Evolutionary conservation across 2,113 vertebrate genomes (phyloP).

Genomic region (Nesospiza acunhae): DNA sequence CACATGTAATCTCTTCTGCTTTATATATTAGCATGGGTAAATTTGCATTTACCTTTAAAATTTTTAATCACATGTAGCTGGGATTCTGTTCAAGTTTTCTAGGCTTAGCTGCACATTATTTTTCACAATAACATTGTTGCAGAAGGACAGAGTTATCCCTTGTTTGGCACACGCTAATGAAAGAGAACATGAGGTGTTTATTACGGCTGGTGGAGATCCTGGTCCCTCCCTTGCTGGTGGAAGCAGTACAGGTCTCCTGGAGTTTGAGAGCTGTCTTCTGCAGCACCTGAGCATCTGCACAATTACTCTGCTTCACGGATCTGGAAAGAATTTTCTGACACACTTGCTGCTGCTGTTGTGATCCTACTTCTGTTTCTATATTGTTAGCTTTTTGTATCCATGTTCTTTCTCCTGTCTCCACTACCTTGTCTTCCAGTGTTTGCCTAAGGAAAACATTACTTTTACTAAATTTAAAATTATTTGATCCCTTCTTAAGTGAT

Average conservation of each 20-base stretch:
- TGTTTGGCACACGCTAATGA: background rate
- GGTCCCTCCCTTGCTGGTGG: background rate
- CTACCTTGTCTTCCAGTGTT: background rate
- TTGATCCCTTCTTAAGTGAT: background rate
- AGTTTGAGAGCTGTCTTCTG: background rate
- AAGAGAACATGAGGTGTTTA: background rate
- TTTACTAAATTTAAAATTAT: background rate
- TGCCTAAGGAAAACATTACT: background rate
- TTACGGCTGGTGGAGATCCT: background rate
- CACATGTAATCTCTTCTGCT: background rate
- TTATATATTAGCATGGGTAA: background rate
- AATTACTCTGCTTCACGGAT: background rate
- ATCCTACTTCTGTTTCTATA: background rate
- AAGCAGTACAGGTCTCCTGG: background rate
- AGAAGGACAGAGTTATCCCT: background rate
- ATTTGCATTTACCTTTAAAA: background rate
- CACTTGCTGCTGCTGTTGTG: background rate
- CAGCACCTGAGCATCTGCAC: background rate
- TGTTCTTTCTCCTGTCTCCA: background rate
- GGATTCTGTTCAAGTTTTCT: background rate
- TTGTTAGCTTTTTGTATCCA: background rate
- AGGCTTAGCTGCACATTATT: background rate
- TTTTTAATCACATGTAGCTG: background rate
- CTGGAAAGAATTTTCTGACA: background rate
- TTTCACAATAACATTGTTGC: background rate